Evolutionary conservation across 2,888 invertebrate species (phyloP).

Genomic region (Chorisops tibialis): DNA sequence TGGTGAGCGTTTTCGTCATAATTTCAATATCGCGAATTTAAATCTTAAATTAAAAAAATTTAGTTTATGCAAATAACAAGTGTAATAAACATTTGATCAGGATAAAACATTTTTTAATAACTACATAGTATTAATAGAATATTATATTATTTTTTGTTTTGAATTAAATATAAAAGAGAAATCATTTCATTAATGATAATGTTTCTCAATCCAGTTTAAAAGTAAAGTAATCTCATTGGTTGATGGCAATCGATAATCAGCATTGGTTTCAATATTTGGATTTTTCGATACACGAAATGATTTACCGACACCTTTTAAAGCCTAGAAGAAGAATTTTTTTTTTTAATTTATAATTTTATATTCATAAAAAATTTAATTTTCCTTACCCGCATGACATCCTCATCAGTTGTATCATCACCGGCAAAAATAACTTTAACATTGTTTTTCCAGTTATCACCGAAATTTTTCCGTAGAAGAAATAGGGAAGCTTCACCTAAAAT

Average conservation of each 20-base stretch:
- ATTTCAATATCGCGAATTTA: too few relatives aligned
- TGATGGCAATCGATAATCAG: constrained; percentile 66
- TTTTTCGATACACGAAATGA: constrained; percentile 70
- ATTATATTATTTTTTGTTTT: neutral
- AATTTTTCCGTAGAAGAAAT: constrained; percentile 68
- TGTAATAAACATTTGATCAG: neutral
- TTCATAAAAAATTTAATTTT: constrained; percentile 8
- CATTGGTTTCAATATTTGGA: constrained; percentile 65
- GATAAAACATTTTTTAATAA: neutral
- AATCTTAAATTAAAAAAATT: too few relatives aligned
- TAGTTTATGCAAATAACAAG: neutral
- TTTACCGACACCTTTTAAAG: constrained; percentile 69
- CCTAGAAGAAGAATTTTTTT: constrained; percentile 49
- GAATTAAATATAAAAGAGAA: neutral
- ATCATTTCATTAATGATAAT: neutral
- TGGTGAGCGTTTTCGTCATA: too few relatives aligned
- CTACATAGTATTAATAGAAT: neutral
- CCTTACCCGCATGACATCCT: constrained; percentile 81
- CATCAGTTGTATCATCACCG: constrained; percentile 85
- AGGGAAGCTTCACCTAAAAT: constrained; percentile 61
- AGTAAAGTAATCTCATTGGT: constrained; percentile 69
- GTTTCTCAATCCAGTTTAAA: constrained; percentile 62
- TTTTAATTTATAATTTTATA: constrained; percentile 12
- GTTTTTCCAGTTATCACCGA: constrained; percentile 66
- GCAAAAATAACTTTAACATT: constrained; percentile 72